Conservation (phyloP, 2,888 invertebrate species). For the Dolomedes plantarius region DNA sequence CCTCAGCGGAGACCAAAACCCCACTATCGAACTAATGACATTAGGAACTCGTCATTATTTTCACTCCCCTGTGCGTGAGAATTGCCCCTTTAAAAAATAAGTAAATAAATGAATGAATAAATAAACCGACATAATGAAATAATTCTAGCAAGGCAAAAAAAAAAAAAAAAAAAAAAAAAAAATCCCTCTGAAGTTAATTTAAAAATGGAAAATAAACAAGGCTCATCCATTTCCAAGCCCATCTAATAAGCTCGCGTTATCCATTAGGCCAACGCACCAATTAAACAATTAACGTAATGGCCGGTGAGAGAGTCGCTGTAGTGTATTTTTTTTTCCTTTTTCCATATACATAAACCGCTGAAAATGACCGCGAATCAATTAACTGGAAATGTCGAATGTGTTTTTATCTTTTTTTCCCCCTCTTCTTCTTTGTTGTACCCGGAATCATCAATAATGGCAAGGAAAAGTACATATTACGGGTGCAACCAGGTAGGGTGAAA, state of each 20-base stretch:
- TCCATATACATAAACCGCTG: conserved; percentile 5
- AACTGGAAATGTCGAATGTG: conserved; percentile 14
- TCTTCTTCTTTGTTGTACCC: neutral
- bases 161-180: no score
- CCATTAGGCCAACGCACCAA: neutral
- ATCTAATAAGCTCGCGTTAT: neutral
- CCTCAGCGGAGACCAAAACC: no score
- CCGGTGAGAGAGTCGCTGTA: neutral
- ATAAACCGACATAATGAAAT: conserved; percentile 4
- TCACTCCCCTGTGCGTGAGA: no score
- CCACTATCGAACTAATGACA: no score
- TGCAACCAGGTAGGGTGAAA: neutral
- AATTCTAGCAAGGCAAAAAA: neutral
- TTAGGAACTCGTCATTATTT: no score
- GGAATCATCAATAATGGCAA: conserved; percentile 10
- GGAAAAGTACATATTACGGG: conserved; percentile 11
- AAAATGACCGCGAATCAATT: conserved; percentile 16
- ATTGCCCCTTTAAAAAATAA: no score
- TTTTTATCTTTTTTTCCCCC: neutral
- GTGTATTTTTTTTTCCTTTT: neutral
- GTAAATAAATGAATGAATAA: no score
- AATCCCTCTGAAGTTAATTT: neutral
- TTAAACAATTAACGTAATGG: conserved; percentile 16
- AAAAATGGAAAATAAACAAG: conserved; percentile 6
- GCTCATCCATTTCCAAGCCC: neutral